Percentiles rank a stretch among this genome's conserved stretches.
Conservation (phyloP, 2,888 invertebrate genomes). For the Pristionchus exspectatus region DNA sequence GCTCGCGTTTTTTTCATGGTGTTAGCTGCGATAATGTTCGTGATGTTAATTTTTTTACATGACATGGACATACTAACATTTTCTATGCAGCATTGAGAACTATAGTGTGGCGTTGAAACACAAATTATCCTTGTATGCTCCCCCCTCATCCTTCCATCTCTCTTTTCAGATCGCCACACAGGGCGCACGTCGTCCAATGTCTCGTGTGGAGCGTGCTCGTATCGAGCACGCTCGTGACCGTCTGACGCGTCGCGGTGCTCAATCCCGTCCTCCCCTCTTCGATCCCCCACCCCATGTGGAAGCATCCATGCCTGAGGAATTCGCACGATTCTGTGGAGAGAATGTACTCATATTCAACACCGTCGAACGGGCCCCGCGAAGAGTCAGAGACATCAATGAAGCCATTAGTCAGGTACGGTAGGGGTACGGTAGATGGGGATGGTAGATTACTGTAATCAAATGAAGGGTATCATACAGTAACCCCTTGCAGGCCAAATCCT, state of each 20-base stretch:
- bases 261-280: background rate
- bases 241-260: conserved; percentile 46
- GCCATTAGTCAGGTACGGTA: conserved; percentile 45
- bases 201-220: conserved; percentile 67
- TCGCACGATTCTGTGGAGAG: conserved; percentile 74
- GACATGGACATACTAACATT: too few species aligned
- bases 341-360: conserved; percentile 72
- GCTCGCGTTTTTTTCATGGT: background rate
- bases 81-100: too few species aligned
- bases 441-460: background rate
- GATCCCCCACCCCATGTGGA: conserved; percentile 12
- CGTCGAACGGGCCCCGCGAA: conserved; percentile 61
- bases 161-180: conserved; percentile 69
- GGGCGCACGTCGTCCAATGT: conserved; percentile 74
- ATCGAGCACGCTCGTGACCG: conserved; percentile 61
- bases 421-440: background rate
- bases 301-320: conserved; percentile 63
- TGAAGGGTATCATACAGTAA: background rate
- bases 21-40: background rate
- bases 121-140: too few species aligned
- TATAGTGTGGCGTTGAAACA: too few species aligned
- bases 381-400: conserved; percentile 30
- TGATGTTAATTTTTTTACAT: too few species aligned
- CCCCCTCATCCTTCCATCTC: too few species aligned
- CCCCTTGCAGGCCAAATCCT: conserved; percentile 23